These are phyloP conservation scores for Xestia rhomboidea DNA, from an alignment of 2,888 invertebrate genomes.

Conservation along the genomic window DNA sequence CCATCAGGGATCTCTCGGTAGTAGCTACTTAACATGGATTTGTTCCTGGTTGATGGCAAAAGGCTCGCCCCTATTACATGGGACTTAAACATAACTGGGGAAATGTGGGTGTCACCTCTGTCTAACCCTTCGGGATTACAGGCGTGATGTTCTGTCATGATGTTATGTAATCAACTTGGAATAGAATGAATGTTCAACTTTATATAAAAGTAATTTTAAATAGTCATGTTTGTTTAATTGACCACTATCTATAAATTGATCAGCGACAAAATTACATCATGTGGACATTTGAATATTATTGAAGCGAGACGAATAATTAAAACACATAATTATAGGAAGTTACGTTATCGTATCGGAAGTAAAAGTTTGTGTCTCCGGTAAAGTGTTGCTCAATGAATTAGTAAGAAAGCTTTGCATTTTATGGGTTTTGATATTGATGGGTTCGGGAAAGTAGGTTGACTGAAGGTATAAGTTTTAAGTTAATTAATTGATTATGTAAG, in stretches of 20 bases:
- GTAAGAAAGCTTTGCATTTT: conserved; percentile 22
- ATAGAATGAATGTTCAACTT: background rate
- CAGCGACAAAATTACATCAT: conserved; percentile 45
- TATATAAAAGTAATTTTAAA: background rate
- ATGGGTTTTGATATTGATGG: conserved; percentile 33
- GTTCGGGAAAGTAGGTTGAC: conserved; percentile 41
- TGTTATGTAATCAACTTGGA: conserved; percentile 13
- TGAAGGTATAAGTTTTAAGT: conserved; percentile 2
- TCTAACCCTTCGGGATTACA: too few relatives aligned
- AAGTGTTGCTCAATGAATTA: conserved; percentile 29
- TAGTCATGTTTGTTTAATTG: conserved; percentile 12
- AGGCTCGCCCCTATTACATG: too few relatives aligned
- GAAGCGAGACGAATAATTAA: conserved; percentile 48
- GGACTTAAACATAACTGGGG: too few relatives aligned
- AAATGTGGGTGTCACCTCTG: too few relatives aligned
- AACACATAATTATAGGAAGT: conserved; percentile 49
- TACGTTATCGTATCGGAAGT: conserved; percentile 60
- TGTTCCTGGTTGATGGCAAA: too few relatives aligned
- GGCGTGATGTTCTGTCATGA: too few relatives aligned
- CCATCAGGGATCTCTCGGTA: too few relatives aligned
- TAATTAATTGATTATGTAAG: conserved; percentile 34
- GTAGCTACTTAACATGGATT: too few relatives aligned
- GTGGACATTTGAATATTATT: conserved; percentile 49
- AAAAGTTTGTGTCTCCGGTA: conserved; percentile 43
- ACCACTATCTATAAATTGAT: conserved; percentile 49